Percentiles rank a stretch among this genome's conserved stretches.
Evolutionary conservation across 2,113 vertebrate genomes (phyloP).

Genomic region (Rostratula benghalensis): DNA sequence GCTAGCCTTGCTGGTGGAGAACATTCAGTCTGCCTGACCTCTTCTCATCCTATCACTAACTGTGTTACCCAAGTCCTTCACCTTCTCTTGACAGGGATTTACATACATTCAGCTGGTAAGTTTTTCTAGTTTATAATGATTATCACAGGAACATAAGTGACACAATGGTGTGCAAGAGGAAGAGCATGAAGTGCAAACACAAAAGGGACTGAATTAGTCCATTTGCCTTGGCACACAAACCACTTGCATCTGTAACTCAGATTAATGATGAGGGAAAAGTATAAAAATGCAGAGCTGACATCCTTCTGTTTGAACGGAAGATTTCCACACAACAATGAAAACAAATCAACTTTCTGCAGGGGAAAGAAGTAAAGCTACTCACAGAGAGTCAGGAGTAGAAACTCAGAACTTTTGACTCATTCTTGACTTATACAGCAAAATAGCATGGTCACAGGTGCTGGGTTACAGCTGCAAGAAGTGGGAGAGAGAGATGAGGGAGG

Average conservation of each 20-base stretch:
- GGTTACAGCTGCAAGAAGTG: neutral
- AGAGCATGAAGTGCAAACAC: neutral
- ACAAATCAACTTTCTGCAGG: neutral
- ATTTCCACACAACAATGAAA: slow-evolving; percentile 24
- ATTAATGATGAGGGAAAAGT: neutral
- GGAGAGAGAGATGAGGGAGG: neutral
- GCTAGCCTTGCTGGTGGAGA: neutral
- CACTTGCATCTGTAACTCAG: slow-evolving; percentile 8
- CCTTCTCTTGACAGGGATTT: neutral
- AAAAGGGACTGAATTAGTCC: neutral
- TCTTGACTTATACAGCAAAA: neutral
- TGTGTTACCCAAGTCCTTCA: neutral
- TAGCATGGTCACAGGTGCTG: neutral
- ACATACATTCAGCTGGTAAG: neutral
- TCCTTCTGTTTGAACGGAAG: slow-evolving; percentile 34
- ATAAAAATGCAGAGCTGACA: neutral
- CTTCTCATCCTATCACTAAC: neutral
- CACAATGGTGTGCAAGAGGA: neutral
- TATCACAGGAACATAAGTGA: neutral
- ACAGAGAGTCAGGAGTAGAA: neutral
- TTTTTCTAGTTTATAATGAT: neutral
- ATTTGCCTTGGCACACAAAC: slow-evolving; percentile 12
- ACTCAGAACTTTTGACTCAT: neutral
- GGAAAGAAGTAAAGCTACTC: neutral
- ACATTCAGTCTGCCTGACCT: neutral